These are phyloP conservation scores for Spermophilus dauricus DNA, from an alignment of 2,113 vertebrate genomes.

Conservation along the genomic window DNA sequence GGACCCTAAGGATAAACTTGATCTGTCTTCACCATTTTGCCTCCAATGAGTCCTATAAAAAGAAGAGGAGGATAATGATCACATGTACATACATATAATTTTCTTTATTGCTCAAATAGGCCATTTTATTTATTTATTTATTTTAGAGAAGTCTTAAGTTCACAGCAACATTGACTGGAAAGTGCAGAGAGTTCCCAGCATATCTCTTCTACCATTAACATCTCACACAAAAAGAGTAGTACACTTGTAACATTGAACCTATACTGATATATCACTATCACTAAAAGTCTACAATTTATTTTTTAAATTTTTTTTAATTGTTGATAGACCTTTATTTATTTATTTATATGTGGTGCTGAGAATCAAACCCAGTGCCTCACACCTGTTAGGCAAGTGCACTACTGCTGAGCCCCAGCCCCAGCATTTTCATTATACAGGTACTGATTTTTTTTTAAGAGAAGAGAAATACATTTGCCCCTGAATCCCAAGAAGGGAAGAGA, in stretches of 20 bases:
- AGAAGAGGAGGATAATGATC: not conserved
- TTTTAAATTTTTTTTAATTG: no score
- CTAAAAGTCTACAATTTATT: not conserved
- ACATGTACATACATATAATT: not conserved
- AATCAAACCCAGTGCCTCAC: no score
- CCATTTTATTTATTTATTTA: not conserved
- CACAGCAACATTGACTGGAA: not conserved
- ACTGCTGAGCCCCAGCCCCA: no score
- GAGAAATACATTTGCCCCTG: not conserved
- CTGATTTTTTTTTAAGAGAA: constrained; percentile 7
- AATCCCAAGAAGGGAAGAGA: not conserved
- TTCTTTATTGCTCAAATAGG: not conserved
- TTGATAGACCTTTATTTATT: no score
- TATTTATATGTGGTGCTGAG: no score
- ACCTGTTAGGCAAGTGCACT: no score
- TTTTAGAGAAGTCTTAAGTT: not conserved
- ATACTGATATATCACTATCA: not conserved
- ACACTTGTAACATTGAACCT: not conserved
- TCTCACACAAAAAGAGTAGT: not conserved
- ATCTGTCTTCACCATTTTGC: not conserved
- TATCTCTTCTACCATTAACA: not conserved
- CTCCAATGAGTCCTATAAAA: not conserved
- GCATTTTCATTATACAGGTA: not conserved
- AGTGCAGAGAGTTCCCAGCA: not conserved
- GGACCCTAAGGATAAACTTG: not conserved